Evolutionary conservation across 2,113 vertebrate species (phyloP).

Genomic region (Atlantisia rogersi): DNA sequence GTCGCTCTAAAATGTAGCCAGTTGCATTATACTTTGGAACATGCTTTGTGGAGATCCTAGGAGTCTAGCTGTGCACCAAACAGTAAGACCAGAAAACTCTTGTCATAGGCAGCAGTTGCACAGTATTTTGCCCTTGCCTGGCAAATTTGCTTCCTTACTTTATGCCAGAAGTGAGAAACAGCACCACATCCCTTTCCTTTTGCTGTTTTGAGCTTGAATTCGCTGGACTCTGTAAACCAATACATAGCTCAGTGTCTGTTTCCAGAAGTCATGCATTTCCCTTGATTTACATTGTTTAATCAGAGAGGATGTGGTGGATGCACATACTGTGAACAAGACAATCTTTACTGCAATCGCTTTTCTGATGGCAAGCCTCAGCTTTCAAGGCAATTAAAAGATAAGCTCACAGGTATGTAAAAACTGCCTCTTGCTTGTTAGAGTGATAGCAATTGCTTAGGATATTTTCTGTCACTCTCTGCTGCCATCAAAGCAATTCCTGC

Average conservation of each 20-base stretch:
- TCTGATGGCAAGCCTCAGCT: neutral
- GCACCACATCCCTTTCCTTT: neutral
- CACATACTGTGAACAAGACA: neutral
- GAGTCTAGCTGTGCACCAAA: neutral
- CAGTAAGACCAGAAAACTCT: neutral
- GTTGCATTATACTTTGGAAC: neutral
- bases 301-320: neutral
- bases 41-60: neutral
- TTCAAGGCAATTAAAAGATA: conserved; percentile 15
- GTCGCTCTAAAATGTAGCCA: neutral
- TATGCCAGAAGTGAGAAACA: neutral
- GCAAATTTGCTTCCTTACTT: neutral
- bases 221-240: neutral
- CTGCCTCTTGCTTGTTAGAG: neutral
- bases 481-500: neutral
- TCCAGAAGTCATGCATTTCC: neutral
- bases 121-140: neutral
- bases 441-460: neutral
- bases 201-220: neutral
- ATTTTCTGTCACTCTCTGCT: neutral
- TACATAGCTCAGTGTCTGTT: neutral
- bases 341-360: neutral
- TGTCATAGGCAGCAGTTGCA: neutral
- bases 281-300: neutral
- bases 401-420: neutral